Evolutionary conservation across 1,140 invertebrate genomes (phyloP), one percentile per base, ranked within the genome.

Genomic region (Pogonognathellus flavescens): DNA sequence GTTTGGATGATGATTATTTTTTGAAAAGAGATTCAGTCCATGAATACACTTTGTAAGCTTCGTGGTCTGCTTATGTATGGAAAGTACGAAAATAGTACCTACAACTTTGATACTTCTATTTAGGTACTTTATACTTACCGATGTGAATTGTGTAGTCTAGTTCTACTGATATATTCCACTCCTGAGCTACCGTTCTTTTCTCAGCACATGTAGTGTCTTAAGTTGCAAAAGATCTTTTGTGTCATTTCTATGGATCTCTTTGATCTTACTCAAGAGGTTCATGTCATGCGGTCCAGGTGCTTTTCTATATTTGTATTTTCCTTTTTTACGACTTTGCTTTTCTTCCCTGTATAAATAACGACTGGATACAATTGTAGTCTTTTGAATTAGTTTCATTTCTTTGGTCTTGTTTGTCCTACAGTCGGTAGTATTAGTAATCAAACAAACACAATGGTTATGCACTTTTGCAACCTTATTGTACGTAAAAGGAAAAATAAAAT

Each of bases 221-320:
- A 76, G 70, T 76, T 76, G 70, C 70, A 41, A 76, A 76, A 76
- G 70, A 76, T 49, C 41, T 49, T 76, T 76, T 76, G 41, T 76
- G 41, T 18, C 31, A 70, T 70, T 70, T 70, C 66, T 70, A 76
- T 49, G 49, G 70, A 8, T 25, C 66, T 50, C 31, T 76, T 76
- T 76, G 70, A 76, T 76, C 31, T 76, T 76, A 76, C 41, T 76
- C 31, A 76, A 76, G 70, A 76, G 70, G 70, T 50, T 76, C 70
- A 7, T 76, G 70, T 76, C 25, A 76, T 76, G 70, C 31, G n/a
- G 31, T 31, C 70, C 70, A 76, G 70, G 41, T 76, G 70, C 70
- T 76, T 76, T 41, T 50, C 31, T 76, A 76, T 31, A 76, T 50
- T 50, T 31, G n/a, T 76, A 76, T 76, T n/a, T n/a, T 57, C 53